Conservation (phyloP, 1,140 invertebrate species). For the Popillia japonica region DNA sequence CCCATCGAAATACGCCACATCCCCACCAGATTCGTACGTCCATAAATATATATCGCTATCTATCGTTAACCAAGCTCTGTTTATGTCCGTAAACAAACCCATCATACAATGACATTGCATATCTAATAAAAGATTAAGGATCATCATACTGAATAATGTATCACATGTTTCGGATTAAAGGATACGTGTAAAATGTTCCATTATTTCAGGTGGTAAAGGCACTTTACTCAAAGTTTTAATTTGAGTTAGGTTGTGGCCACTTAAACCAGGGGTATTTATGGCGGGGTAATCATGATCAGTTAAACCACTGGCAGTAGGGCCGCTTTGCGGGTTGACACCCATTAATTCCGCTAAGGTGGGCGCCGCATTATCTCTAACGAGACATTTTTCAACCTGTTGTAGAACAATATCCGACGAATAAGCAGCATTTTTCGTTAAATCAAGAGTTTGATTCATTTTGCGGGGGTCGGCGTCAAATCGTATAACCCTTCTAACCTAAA, state of each 20-base stretch:
- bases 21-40: constrained; percentile 90
- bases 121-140: constrained; percentile 65
- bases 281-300: constrained; percentile 91
- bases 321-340: constrained; percentile 66
- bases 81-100: constrained; percentile 96
- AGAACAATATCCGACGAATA: constrained; percentile 62
- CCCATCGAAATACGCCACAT: constrained; percentile 94
- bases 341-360: constrained; percentile 68
- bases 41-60: constrained; percentile 98
- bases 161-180: constrained; percentile 60
- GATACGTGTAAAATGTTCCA: constrained; percentile 94
- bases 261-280: constrained; percentile 70
- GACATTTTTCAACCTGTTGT: constrained; percentile 76
- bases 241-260: constrained; percentile 77
- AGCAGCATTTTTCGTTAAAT: constrained; percentile 9
- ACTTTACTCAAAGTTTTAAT: constrained; percentile 83
- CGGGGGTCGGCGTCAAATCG: background rate
- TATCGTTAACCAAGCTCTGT: constrained; percentile 95
- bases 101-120: constrained; percentile 95
- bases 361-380: constrained; percentile 74
- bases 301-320: constrained; percentile 84
- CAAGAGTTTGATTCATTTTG: constrained; percentile 26
- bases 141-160: background rate
- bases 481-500: constrained; percentile 27
- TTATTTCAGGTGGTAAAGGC: constrained; percentile 88